Evolutionary conservation across 53 echinoderm and acorn worm genomes (phyloP), one percentile per base, ranked within the genome.

Genomic region (Pentamera pediparva): DNA sequence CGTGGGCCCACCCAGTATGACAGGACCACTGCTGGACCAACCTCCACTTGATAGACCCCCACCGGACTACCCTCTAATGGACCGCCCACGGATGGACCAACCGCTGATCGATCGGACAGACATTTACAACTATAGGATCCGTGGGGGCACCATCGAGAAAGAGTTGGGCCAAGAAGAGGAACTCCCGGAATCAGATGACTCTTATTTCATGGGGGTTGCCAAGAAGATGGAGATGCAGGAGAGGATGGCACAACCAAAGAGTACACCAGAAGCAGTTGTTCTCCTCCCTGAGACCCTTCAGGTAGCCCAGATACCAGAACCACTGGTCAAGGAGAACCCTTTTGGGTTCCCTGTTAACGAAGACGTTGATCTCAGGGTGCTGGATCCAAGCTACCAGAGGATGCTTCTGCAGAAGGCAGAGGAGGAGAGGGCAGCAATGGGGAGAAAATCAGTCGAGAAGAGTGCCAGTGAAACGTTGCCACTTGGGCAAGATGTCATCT

Each of bases 351-450:
- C 76, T 15, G 69, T 81, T 17, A 64, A n/a, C 9, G 56, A 59
- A 37, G 87, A 87, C 59, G 75, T 87, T n/a, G 87, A 86, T 33
- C 76, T 86, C 73, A 77, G 86, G 36, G 62, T 86, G 30, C 71
- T 81, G 32, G 86, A 82, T 26, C 78, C 82, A 0, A 53, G 32
- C 43, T 74, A 76, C 35, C 76, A 59, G 18, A 50, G 28, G 49
- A 57, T 61, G 36, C 59, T 35, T 17, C 24, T 45, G 11, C 41
- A 83, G 61, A 19, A 67, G 19, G 38, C 45, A 49, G 56, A 32
- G 7, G 65, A 65, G 37, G 47, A 69, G 19, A 29, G 39, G 2
- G 22, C 0, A 15, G n/a, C 53, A 25, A 2, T 27, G 15, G 1
- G n/a, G 7, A 19, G n/a, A n/a, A n/a, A n/a, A n/a, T n/a, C n/a